Conservation (phyloP, 1,140 invertebrate genomes). For the Aplysia californica region DNA sequence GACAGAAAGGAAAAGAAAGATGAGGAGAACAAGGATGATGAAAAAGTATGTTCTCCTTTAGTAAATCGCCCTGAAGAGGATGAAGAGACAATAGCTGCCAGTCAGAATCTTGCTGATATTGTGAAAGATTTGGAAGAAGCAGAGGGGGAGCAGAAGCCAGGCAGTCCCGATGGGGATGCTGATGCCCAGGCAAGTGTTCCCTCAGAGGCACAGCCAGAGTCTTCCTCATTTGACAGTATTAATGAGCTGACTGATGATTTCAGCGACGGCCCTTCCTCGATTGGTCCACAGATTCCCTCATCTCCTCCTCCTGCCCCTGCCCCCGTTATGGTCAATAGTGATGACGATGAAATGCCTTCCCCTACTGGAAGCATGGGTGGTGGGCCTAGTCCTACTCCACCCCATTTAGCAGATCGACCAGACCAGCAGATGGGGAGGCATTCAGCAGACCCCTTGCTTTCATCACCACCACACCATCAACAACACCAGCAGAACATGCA, state of each 20-base stretch:
- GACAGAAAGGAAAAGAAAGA: neutral
- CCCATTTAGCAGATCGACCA: neutral
- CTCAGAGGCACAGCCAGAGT: slow-evolving; percentile 6
- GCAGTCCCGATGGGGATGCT: neutral
- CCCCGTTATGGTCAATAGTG: slow-evolving; percentile 21
- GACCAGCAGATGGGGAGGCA: neutral
- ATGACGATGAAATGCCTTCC: slow-evolving; percentile 21
- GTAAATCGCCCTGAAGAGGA: too few relatives aligned
- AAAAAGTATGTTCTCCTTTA: neutral
- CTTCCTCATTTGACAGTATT: slow-evolving; percentile 21
- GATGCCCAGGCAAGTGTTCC: slow-evolving; percentile 12
- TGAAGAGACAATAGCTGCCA: slow-evolving; percentile 22
- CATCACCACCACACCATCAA: slow-evolving; percentile 11
- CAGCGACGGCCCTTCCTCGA: slow-evolving; percentile 6
- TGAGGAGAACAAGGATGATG: neutral
- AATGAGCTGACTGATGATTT: slow-evolving; percentile 16
- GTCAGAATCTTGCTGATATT: slow-evolving; percentile 25
- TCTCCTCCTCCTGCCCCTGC: slow-evolving; percentile 27
- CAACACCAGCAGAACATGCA: neutral
- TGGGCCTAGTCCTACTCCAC: slow-evolving; percentile 1
- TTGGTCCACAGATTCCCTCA: slow-evolving; percentile 20
- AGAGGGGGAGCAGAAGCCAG: slow-evolving; percentile 9
- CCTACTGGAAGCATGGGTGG: slow-evolving; percentile 15
- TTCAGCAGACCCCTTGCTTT: slow-evolving; percentile 10
- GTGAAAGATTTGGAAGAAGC: slow-evolving; percentile 27